Percentiles rank a stretch among this genome's conserved stretches.
These are phyloP conservation scores for Brachyhypopomus occidentalis DNA, from an alignment of 2,113 vertebrate species.

Conservation along the genomic window DNA sequence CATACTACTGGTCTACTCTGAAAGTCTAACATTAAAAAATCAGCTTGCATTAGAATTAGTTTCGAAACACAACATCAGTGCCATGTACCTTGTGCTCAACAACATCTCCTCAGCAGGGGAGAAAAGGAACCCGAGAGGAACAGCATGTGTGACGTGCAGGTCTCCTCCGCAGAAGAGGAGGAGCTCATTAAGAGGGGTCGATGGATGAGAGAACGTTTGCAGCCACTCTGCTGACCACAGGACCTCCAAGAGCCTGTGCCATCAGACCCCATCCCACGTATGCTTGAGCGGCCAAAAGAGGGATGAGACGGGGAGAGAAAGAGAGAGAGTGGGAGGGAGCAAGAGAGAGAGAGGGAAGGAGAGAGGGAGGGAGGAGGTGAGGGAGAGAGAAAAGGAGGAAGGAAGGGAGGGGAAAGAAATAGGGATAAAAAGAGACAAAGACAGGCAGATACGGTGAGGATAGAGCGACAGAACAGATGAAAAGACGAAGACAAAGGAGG, in stretches of 20 bases:
- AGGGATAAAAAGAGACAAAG: no score
- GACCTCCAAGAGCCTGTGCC: constrained; percentile 25
- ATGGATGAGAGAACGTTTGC: constrained; percentile 30
- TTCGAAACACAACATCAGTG: no score
- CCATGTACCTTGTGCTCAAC: no score
- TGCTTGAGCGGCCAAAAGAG: background rate
- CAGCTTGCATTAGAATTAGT: no score
- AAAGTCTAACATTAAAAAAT: constrained; percentile 13
- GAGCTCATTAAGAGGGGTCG: constrained; percentile 33
- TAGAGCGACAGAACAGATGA: no score
- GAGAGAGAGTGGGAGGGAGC: background rate
- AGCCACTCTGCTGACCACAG: constrained; percentile 17
- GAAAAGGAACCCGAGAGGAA: constrained; percentile 6
- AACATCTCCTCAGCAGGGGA: background rate
- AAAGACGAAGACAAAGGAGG: no score
- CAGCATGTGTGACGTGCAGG: constrained; percentile 8
- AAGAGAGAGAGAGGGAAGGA: background rate
- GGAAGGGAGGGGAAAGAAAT: background rate
- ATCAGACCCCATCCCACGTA: constrained; percentile 16
- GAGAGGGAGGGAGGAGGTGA: background rate
- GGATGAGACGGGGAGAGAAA: background rate
- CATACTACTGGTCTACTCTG: no score
- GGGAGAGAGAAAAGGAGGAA: constrained; percentile 12
- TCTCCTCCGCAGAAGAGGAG: constrained; percentile 14
- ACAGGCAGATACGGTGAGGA: no score